These are phyloP conservation scores for Brachyhypopomus occidentalis DNA, from an alignment of 2,113 vertebrate species.

Conservation along the genomic window DNA sequence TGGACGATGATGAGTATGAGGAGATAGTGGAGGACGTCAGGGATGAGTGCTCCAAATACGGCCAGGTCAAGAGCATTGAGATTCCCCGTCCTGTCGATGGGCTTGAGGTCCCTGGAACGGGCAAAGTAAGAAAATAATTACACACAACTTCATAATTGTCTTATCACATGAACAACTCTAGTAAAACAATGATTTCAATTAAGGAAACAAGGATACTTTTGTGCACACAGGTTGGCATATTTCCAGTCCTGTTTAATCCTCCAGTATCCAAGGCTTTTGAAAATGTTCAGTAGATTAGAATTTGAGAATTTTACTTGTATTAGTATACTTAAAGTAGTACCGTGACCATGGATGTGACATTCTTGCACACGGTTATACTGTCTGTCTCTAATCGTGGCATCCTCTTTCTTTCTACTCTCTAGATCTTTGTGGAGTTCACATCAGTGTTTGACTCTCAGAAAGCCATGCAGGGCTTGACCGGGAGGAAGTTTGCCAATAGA, in stretches of 20 bases:
- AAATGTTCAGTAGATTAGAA: too few species aligned
- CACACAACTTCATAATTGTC: background rate
- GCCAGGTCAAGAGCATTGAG: slow-evolving; percentile 91
- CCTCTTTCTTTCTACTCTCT: slow-evolving; percentile 6
- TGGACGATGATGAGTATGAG: slow-evolving; percentile 91
- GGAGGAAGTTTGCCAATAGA: slow-evolving; percentile 92
- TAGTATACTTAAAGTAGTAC: background rate
- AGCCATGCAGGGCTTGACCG: slow-evolving; percentile 91
- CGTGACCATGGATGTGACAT: background rate
- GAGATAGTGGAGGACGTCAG: slow-evolving; percentile 91
- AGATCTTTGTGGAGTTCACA: slow-evolving; percentile 96
- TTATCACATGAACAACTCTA: background rate
- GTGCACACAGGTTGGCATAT: too few species aligned
- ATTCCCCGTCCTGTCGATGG: slow-evolving; percentile 91
- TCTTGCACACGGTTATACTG: background rate
- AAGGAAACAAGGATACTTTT: too few species aligned
- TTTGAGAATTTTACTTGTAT: background rate
- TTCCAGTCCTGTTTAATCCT: too few species aligned
- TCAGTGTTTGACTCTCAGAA: slow-evolving; percentile 94
- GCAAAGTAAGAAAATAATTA: slow-evolving; percentile 76
- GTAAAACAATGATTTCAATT: background rate
- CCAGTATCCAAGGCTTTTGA: too few species aligned
- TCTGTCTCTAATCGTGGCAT: too few species aligned
- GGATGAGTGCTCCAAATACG: slow-evolving; percentile 92
- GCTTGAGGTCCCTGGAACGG: slow-evolving; percentile 89